Evolutionary conservation across 2,888 invertebrate genomes (phyloP), one percentile per base, ranked within the genome.

Genomic region (Dicyrtomina minuta): DNA sequence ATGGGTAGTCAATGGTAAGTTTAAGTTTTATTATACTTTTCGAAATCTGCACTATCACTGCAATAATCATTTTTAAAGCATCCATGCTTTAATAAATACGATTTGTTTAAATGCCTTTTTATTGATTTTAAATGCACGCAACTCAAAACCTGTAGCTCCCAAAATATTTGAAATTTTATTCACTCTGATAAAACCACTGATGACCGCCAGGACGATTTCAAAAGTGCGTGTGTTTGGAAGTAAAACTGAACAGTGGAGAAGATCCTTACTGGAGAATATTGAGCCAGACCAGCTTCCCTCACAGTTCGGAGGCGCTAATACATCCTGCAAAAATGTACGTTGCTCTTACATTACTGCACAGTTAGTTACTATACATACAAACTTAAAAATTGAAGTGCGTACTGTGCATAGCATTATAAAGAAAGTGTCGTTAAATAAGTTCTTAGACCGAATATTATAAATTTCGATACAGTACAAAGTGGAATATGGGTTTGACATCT

Each of bases 121-220:
- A 8, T n/a, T n/a, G n/a, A n/a, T 13, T 6, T 26, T 22, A 20
- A 56, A 56, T 22, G 15, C 13, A 10, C n/a, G 12, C n/a, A 17
- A 51, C 20, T 13, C 8, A 51, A 24, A 12, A 22, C n/a, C 24
- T 71, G 33, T 8, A 33, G 71, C 71, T 15, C 71, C 71, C 26
- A 55, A 56, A 20, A 46, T 65, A 2, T 71, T 71, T 46, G 71
- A 68, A 27, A 39, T 71, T 17, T 55, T 71, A 3, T 71, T 68
- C 64, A 22, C 66, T 15, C 12, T 71, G n/a, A 20, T 68, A 3
- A 71, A 71, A 39, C 68, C 68, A 15, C 56, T 71, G 20, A 39
- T 71, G 26, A 49, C 71, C 4, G 68, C 68, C 1, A n/a, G 64
- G n/a, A 71, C 71, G 15, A 26, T 68, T 8, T 24, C 58, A 0